phyloP scores from a whole-genome alignment of 2,888 invertebrate genomes.

The Synanthedon andrenaeformis region DNA sequence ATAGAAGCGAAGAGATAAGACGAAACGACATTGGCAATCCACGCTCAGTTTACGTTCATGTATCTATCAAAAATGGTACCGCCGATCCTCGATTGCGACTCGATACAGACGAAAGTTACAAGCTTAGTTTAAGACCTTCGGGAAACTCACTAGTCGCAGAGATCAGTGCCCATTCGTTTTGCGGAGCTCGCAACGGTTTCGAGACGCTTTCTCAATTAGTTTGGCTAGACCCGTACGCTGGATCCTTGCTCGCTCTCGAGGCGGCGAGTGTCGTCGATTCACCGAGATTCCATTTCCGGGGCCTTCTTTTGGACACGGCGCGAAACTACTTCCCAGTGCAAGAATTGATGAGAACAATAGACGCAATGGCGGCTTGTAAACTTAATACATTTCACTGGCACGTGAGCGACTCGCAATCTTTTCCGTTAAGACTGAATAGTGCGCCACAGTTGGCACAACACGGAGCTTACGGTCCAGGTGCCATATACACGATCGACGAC shows the following conservation, averaged over 20 bases:
- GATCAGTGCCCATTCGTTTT: constrained; percentile 76
- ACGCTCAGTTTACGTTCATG: constrained; percentile 55
- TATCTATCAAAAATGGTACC: constrained; percentile 66
- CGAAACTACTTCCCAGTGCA: constrained; percentile 87
- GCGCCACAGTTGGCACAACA: constrained; percentile 83
- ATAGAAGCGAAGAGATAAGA: constrained; percentile 25
- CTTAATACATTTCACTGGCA: constrained; percentile 96
- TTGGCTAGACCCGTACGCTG: constrained; percentile 79
- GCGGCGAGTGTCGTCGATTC: constrained; percentile 79
- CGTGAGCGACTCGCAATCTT: constrained; percentile 91
- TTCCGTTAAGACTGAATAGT: constrained; percentile 83
- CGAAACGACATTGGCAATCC: constrained; percentile 37
- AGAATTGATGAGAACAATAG: constrained; percentile 79
- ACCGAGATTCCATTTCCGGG: constrained; percentile 83
- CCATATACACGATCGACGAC: constrained; percentile 79
- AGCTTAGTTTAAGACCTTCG: constrained; percentile 67
- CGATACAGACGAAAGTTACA: constrained; percentile 82
- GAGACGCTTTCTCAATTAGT: constrained; percentile 84
- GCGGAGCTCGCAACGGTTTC: constrained; percentile 82
- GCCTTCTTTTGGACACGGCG: constrained; percentile 90
- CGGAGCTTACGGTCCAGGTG: constrained; percentile 87
- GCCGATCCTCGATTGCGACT: constrained; percentile 71
- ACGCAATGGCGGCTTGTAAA: constrained; percentile 91
- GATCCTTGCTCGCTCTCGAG: constrained; percentile 73
- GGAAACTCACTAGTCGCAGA: constrained; percentile 64